These are phyloP conservation scores for Temnothorax unifasciatus DNA, from an alignment of 2,888 invertebrate species.

Conservation along the genomic window DNA sequence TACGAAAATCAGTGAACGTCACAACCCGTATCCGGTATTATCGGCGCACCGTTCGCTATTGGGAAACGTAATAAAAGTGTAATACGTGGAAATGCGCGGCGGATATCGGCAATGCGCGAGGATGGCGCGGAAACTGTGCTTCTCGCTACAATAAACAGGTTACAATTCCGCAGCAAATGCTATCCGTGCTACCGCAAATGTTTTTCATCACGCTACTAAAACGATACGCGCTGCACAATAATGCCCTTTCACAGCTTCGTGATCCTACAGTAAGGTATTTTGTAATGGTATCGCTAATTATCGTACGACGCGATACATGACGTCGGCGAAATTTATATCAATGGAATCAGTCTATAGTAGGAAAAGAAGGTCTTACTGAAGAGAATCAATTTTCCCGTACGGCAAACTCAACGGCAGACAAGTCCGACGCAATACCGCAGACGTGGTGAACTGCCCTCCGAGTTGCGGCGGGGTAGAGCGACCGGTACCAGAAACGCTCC, in stretches of 20 bases:
- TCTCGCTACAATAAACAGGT: constrained; percentile 67
- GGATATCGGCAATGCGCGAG: constrained; percentile 51
- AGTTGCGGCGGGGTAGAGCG: constrained; percentile 27
- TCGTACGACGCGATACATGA: background rate
- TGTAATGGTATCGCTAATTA: background rate
- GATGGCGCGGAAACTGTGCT: constrained; percentile 59
- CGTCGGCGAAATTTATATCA: background rate
- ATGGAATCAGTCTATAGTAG: background rate
- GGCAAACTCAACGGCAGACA: constrained; percentile 15
- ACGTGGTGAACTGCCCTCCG: constrained; percentile 30
- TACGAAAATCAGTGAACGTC: constrained; percentile 68
- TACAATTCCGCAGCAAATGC: constrained; percentile 67
- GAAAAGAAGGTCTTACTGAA: background rate
- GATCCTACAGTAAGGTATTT: background rate
- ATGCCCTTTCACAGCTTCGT: constrained; percentile 16
- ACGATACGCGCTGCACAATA: constrained; percentile 46
- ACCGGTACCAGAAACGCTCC: constrained; percentile 47
- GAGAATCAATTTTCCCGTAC: constrained; percentile 10
- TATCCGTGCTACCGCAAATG: constrained; percentile 36
- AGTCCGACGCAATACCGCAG: constrained; percentile 26
- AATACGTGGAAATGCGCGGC: constrained; percentile 55
- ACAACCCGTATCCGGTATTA: constrained; percentile 56
- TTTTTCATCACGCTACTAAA: constrained; percentile 39
- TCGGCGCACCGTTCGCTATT: constrained; percentile 62
- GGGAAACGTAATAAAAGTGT: constrained; percentile 64